phyloP scores from a whole-genome alignment of 2,888 invertebrate genomes.

The Cheilosia grossa region DNA sequence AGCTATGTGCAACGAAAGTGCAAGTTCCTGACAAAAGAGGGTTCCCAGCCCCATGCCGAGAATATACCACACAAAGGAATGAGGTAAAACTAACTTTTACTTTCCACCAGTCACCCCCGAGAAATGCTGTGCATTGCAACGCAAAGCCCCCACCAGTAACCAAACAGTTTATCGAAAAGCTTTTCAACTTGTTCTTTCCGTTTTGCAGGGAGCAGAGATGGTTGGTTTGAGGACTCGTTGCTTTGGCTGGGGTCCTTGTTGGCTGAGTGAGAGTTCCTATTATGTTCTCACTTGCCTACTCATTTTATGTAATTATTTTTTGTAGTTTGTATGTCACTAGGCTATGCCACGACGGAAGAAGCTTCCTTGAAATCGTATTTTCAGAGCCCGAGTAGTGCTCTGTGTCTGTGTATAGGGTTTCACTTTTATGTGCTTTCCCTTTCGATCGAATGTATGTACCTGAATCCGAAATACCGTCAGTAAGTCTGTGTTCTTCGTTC shows the following conservation, averaged over 20 bases:
- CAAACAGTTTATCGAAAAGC: conserved; percentile 51
- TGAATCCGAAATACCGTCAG: neutral
- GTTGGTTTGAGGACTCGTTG: conserved; percentile 29
- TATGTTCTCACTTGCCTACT: conserved; percentile 14
- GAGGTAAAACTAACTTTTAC: conserved; percentile 43
- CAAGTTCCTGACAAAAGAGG: conserved; percentile 1
- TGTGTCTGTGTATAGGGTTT: neutral
- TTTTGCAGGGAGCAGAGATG: neutral
- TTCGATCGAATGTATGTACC: conserved; percentile 21
- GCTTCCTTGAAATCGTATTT: conserved; percentile 29
- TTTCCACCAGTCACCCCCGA: conserved; percentile 22
- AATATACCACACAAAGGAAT: conserved; percentile 2
- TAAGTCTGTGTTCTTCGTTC: neutral
- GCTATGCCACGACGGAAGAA: conserved; percentile 34
- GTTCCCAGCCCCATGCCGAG: neutral
- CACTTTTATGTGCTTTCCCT: conserved; percentile 33
- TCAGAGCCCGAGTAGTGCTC: conserved; percentile 5
- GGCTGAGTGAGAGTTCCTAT: conserved; percentile 39
- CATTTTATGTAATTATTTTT: conserved; percentile 43
- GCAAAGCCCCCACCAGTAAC: conserved; percentile 24
- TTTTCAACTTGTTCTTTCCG: conserved; percentile 43
- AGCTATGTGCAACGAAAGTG: conserved; percentile 18
- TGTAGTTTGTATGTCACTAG: conserved; percentile 54
- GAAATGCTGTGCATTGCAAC: conserved; percentile 21
- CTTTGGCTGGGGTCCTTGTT: conserved; percentile 34